These are phyloP conservation scores for Mamestra brassicae DNA, from an alignment of 2,888 invertebrate genomes.

Conservation along the genomic window DNA sequence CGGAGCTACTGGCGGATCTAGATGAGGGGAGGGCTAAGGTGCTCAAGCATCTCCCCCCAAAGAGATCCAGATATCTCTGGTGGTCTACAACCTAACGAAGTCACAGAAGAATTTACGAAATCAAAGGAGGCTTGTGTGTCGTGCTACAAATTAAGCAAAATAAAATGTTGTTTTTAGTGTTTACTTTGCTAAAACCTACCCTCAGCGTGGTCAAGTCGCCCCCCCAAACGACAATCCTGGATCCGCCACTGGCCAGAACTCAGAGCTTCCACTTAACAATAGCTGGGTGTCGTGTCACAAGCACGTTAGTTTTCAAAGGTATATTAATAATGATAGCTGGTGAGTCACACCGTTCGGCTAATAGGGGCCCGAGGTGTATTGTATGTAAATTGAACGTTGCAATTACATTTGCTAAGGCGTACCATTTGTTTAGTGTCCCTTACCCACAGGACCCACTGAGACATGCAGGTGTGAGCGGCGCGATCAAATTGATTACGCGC, in stretches of 20 bases:
- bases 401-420: slow-evolving; percentile 59
- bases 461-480: slow-evolving; percentile 61
- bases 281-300: slow-evolving; percentile 59
- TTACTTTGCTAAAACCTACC: no score
- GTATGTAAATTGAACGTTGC: slow-evolving; percentile 62
- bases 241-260: no score
- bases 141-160: no score
- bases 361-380: slow-evolving; percentile 59
- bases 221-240: no score
- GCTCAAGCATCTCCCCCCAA: no score
- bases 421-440: slow-evolving; percentile 58
- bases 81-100: no score
- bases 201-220: no score
- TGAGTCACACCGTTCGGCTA: slow-evolving; percentile 60
- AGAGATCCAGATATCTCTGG: no score
- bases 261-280: slow-evolving; percentile 60
- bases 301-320: slow-evolving; percentile 52
- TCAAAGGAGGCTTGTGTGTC: no score
- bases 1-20: slow-evolving; percentile 14
- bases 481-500: slow-evolving; percentile 62
- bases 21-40: no score
- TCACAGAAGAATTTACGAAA: no score
- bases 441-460: slow-evolving; percentile 41
- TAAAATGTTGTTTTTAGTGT: no score
- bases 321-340: slow-evolving; percentile 59